Evolutionary conservation across 1,140 invertebrate species (phyloP).

Genomic region (Pissodes strobi): DNA sequence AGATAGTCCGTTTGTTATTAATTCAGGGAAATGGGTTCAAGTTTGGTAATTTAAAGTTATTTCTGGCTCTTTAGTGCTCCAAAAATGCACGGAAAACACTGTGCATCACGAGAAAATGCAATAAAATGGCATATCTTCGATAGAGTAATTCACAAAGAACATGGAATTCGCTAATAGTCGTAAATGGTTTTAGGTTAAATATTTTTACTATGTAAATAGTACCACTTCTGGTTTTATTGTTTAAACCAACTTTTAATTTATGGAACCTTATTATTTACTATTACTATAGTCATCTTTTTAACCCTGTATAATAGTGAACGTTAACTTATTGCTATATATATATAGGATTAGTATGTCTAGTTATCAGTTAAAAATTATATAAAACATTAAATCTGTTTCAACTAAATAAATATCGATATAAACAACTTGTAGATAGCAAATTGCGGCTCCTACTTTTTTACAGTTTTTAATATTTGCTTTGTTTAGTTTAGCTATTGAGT

Average conservation of each 20-base stretch:
- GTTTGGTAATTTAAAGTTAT: no score
- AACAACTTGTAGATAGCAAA: no score
- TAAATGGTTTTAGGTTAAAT: conserved; percentile 1
- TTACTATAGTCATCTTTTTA: conserved; percentile 1
- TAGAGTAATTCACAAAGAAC: background rate
- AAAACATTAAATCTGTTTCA: background rate
- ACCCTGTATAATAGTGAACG: conserved; percentile 11
- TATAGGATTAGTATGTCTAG: conserved; percentile 3
- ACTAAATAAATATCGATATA: background rate
- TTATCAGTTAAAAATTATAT: conserved; percentile 7
- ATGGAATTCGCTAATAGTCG: background rate
- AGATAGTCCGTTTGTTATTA: no score
- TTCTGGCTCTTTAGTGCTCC: no score
- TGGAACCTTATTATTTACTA: conserved; percentile 9
- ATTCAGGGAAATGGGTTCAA: no score
- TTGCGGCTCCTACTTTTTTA: no score
- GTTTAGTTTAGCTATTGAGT: no score
- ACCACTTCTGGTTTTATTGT: background rate
- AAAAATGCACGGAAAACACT: no score
- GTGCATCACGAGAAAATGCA: no score
- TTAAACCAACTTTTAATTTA: background rate
- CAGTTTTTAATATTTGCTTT: no score
- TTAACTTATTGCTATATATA: conserved; percentile 16
- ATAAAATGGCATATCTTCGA: no score
- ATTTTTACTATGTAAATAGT: conserved; percentile 19